Evolutionary conservation across 2,797 vertebrate genomes (phyloP).

Genomic region (Intellagama lesueurii): DNA sequence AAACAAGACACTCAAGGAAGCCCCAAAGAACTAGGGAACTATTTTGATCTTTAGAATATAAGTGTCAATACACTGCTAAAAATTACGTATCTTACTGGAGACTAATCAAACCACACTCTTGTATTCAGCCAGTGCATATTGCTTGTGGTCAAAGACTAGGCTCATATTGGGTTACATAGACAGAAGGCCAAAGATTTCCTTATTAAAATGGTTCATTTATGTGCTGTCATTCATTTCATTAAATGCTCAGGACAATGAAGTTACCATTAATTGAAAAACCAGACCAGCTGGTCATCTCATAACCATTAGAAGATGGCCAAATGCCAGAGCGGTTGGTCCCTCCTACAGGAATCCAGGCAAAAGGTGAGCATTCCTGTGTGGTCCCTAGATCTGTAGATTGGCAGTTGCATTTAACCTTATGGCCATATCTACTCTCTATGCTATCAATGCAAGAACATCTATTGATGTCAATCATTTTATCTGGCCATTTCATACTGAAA

Average conservation of each 20-base stretch:
- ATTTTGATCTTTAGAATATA: slow-evolving; percentile 49
- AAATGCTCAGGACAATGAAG: slow-evolving; percentile 53
- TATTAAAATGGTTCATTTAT: slow-evolving; percentile 54
- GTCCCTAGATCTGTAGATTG: background rate
- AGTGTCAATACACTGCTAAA: slow-evolving; percentile 48
- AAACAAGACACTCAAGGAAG: background rate
- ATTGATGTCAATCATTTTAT: slow-evolving; percentile 5
- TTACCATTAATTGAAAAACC: slow-evolving; percentile 55
- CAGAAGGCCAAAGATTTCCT: slow-evolving; percentile 50
- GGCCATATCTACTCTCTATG: slow-evolving; percentile 9
- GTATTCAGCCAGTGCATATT: slow-evolving; percentile 46
- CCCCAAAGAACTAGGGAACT: slow-evolving; percentile 9
- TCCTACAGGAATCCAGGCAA: background rate
- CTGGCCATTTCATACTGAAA: background rate
- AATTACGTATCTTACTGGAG: slow-evolving; percentile 57
- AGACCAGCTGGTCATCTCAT: slow-evolving; percentile 1
- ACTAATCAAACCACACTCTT: slow-evolving; percentile 49
- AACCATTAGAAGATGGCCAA: background rate
- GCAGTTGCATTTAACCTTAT: background rate
- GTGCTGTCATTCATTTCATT: slow-evolving; percentile 47
- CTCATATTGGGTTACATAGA: slow-evolving; percentile 42
- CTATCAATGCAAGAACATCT: slow-evolving; percentile 27
- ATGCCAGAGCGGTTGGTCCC: background rate
- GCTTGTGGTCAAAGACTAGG: slow-evolving; percentile 51
- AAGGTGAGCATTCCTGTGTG: background rate